Percentiles rank a stretch among this genome's conserved stretches.
Evolutionary conservation across 2,888 invertebrate genomes (phyloP).

Genomic region (Eremobia ochroleuca): DNA sequence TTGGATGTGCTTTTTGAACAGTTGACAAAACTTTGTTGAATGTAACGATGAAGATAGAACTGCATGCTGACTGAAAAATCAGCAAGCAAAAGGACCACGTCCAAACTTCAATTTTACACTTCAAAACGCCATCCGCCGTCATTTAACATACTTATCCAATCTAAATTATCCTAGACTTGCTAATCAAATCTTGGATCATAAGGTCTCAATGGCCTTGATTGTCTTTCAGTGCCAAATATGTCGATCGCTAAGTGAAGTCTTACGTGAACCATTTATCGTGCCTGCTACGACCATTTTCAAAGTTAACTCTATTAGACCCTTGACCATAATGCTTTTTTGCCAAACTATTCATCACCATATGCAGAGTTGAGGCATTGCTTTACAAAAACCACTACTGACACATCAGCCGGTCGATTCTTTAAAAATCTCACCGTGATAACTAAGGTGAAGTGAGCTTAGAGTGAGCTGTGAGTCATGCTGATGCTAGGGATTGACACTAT

Average conservation of each 20-base stretch:
- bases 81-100: not conserved
- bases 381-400: constrained; percentile 1
- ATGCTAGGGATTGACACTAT: too few relatives aligned
- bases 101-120: not conserved
- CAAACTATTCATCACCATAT: not conserved
- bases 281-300: not conserved
- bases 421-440: too few relatives aligned
- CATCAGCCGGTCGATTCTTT: too few relatives aligned
- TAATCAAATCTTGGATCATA: not conserved
- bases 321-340: constrained; percentile 11
- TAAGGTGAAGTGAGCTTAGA: too few relatives aligned
- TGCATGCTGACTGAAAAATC: not conserved
- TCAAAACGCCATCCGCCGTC: not conserved
- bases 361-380: not conserved
- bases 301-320: not conserved
- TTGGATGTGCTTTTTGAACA: not conserved
- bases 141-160: not conserved
- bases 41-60: not conserved
- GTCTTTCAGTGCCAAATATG: constrained; percentile 9
- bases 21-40: not conserved
- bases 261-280: not conserved
- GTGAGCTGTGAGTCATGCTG: too few relatives aligned
- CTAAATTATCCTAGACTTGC: constrained; percentile 4
- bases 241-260: not conserved
- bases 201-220: not conserved